Conservation (phyloP, 2,888 invertebrate genomes). For the Polietes domitor region DNA sequence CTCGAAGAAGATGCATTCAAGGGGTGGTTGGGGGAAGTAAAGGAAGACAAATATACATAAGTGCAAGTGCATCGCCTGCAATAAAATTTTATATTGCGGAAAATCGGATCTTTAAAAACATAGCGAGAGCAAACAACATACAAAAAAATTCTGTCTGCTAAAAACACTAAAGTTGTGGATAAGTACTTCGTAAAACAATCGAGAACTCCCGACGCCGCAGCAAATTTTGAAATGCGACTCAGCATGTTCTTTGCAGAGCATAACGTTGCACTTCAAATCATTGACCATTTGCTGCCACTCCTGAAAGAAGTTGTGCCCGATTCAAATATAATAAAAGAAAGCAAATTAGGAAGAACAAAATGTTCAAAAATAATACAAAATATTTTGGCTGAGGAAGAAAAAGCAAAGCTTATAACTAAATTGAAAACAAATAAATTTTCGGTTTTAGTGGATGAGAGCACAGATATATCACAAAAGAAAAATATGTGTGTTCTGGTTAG, state of each 20-base stretch:
- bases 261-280: conserved; percentile 34
- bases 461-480: too few relatives aligned
- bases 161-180: background rate
- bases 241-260: background rate
- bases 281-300: background rate
- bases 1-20: background rate
- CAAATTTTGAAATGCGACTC: background rate
- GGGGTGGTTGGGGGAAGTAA: background rate
- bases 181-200: background rate
- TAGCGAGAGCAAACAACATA: too few relatives aligned
- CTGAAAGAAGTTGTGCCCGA: background rate
- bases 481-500: too few relatives aligned
- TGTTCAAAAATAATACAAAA: background rate
- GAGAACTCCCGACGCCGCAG: conserved; percentile 34
- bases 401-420: background rate
- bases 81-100: too few relatives aligned
- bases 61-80: too few relatives aligned
- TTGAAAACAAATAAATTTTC: too few relatives aligned
- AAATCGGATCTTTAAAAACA: too few relatives aligned
- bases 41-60: too few relatives aligned
- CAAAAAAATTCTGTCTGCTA: background rate
- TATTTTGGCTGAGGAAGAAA: background rate
- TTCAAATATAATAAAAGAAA: background rate
- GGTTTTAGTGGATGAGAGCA: too few relatives aligned
- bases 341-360: background rate